phyloP scores from a whole-genome alignment of 2,113 vertebrate species.

The Leptodactylus fuscus region DNA sequence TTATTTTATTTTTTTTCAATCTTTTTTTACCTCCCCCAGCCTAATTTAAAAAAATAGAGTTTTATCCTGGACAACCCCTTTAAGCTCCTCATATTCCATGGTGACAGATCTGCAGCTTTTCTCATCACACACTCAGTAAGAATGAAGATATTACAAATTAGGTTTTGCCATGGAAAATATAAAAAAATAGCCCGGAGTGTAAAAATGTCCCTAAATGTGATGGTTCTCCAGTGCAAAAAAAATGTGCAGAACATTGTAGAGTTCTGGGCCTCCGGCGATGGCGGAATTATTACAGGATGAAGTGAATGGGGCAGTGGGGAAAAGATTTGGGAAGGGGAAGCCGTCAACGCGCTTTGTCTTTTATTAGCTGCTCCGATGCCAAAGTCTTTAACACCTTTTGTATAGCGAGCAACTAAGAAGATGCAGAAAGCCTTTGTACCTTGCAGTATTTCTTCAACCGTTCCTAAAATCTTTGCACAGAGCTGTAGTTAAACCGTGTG shows the following conservation, averaged over 20 bases:
- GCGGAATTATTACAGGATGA: neutral
- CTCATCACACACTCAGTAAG: neutral
- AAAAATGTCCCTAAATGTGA: neutral
- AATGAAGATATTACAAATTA: neutral
- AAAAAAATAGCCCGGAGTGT: slow-evolving; percentile 32
- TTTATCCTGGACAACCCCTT: too few species aligned
- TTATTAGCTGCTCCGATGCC: neutral
- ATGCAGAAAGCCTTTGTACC: too few species aligned
- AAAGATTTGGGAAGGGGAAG: neutral
- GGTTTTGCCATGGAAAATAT: slow-evolving; percentile 2
- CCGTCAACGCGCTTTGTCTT: neutral
- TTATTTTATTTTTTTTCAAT: too few species aligned
- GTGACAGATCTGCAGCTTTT: neutral
- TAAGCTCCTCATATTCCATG: neutral
- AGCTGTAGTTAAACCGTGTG: too few species aligned
- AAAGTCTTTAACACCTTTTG: neutral
- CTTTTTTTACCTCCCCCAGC: too few species aligned
- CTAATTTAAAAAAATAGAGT: too few species aligned
- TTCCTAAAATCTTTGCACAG: too few species aligned
- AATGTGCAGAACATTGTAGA: neutral
- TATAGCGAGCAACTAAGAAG: neutral
- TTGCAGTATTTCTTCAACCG: too few species aligned
- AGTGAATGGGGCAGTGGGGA: slow-evolving; percentile 17
- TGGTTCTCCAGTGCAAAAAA: slow-evolving; percentile 5
- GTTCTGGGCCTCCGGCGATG: slow-evolving; percentile 7